Base-by-base conservation (phyloP, 2,888 invertebrate genomes). In the Polydrusus pterygomalis region DNA sequence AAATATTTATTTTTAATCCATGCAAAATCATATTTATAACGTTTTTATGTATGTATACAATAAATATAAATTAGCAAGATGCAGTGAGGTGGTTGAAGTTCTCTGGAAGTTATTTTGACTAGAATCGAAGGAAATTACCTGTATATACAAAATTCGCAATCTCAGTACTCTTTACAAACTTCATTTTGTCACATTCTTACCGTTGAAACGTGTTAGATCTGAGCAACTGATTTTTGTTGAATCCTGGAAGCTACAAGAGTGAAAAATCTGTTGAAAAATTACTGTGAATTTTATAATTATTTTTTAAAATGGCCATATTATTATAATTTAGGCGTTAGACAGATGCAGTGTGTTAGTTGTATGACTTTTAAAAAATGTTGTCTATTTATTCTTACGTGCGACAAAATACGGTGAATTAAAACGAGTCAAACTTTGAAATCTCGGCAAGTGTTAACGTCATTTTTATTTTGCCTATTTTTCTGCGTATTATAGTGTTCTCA, bases 401-500 rank as follows among this genome's bases (percentile, higher is more conserved):
- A 30, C 30, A 25, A 13, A 54, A 30, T 1, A 25, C 30, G 25
- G 54, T 10, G 8, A 34, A 34, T 34, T 34, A 34, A 34, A 34
- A 34, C 1, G 8, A 34, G 34, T 7, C 8, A 34, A 25, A 25
- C 25, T 25, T 25, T 25, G 25, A 47, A 2, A 1, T 17, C 47
- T 17, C 15, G 13, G 0, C 0, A 47, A 47, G 17, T 17, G 0
- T 47, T 8, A 51, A 18, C 20, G 1, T 20, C 8, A 20, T 51
- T 20, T 13, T 20, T 51, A 51, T 11, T 20, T 20, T 10, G 13
- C 13, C 20, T 3, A 18, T 25, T 54, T 54, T 54, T 30, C 5
- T 54, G 25, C 30, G 54, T 60, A 60, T 7, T 54, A 67, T 74
- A 67, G 62, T 76, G 75, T n/a, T 74, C 77, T 74, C 74, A 72